Evolutionary conservation across 1,140 invertebrate genomes (phyloP), one percentile per base, ranked within the genome.

Genomic region (Leptinotarsa undecemlineata): DNA sequence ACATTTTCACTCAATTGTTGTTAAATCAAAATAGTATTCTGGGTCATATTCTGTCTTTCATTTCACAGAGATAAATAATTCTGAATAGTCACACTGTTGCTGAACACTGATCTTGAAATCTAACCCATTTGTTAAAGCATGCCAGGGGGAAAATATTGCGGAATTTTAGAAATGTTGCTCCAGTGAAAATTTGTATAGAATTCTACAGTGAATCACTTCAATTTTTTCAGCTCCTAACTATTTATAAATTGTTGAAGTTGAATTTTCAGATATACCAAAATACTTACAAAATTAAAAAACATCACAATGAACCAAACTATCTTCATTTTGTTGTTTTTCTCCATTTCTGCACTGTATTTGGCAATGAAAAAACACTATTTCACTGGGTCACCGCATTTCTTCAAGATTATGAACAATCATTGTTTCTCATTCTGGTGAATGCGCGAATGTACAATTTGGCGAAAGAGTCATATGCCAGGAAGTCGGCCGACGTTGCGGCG

Each of bases 221-320:
- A 8, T 33, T 33, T 33, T 33, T 33, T 33, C 6, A 33, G 26
- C 26, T 33, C 26, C 26, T 33, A 26, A 6, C 33, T 33, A 11
- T 33, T 33, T 33, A 8, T 42, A 11, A 42, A 42, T 11, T 42
- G 8, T 11, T 42, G 8, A 11, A 42, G 8, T 3, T 11, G 8
- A 42, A 42, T 42, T 42, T 42, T 42, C 2, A 42, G 33, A 3
- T 11, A 42, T 3, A 42, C 2, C 33, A 42, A 42, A 42, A 33
- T 76, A 78, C 77, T 78, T 60, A 78, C 77, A 68, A 78, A 78
- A 72, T 78, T 78, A 47, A 78, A 76, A n/a, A 78, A 68, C 71
- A 78, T 76, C n/a, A 76, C 69, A 23, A 76, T 62, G 42, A 78
- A 78, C 77, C 77, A 78, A 21, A 48, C 71, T 62, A 64, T 57